These are phyloP conservation scores for Arothron firmamentum DNA, from an alignment of 2,113 vertebrate genomes.

Conservation along the genomic window DNA sequence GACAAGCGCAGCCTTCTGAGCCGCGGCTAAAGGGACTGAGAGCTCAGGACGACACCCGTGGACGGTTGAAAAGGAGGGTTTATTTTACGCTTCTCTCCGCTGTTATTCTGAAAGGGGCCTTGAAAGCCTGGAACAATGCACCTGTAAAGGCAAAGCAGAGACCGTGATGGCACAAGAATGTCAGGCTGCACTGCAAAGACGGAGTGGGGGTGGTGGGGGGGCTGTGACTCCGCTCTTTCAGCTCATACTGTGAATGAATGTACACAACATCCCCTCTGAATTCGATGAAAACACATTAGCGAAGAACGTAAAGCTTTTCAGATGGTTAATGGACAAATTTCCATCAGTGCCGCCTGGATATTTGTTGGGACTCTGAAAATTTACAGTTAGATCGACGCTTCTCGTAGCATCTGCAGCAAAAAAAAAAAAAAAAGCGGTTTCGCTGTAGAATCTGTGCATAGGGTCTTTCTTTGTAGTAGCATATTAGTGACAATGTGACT, in stretches of 20 bases:
- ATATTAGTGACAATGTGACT: conserved; percentile 28
- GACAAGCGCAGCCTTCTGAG: too few species aligned
- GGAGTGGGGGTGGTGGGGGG: too few species aligned
- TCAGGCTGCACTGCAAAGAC: too few species aligned
- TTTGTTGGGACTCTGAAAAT: conserved; percentile 4
- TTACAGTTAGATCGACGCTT: not conserved
- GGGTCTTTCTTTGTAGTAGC: conserved; percentile 3
- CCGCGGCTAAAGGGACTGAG: too few species aligned
- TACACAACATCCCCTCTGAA: not conserved
- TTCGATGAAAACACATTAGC: conserved; percentile 12
- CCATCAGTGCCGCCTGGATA: not conserved
- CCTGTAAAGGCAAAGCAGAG: not conserved
- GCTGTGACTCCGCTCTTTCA: not conserved
- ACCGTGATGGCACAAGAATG: not conserved
- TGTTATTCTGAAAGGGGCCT: not conserved
- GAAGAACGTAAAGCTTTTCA: conserved; percentile 11
- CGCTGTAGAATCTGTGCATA: not conserved
- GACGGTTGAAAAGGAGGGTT: too few species aligned
- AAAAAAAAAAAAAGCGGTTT: not conserved
- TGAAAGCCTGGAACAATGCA: not conserved
- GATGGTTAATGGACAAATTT: conserved; percentile 19
- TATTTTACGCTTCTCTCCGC: not conserved
- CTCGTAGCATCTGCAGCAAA: not conserved
- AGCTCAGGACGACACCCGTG: too few species aligned
- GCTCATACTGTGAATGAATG: not conserved